Base-by-base conservation (phyloP, 2,113 vertebrate species). In the Siphamia tubifer region DNA sequence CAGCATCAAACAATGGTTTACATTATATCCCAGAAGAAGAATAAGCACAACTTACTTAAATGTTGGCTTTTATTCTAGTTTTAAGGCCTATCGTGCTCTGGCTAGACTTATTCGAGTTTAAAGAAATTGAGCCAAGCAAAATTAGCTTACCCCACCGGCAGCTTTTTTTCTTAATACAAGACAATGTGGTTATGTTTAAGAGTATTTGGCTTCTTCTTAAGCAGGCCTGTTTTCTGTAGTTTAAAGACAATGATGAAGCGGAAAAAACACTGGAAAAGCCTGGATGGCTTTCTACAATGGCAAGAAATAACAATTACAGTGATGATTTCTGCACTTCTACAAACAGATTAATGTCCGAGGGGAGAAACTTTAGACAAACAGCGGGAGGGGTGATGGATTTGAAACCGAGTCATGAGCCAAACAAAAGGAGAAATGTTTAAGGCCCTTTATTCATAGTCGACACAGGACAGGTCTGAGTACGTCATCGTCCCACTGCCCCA, bases 341-440 rank as follows among this genome's bases (percentile, higher is more conserved):
- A 78, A 68, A 83, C 68, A 61, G 13, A 2, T 32, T 77, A 63
- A 17, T 8, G 32, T 70, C 76, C 27, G 5, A 69, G 19, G 70
- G 65, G 56, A 81, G 66, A 73, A 74, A 64, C 54, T 60, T 39
- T 20, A 78, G 70, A 70, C 78, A 77, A 76, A 63, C 61, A 67
- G 72, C 68, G 81, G 63, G 82, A 39, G 74, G 68, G 31, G 67
- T 47, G 70, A 77, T 24, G 40, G 76, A 77, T 75, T 64, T 61
- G n/a, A 36, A 58, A 23, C 32, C 5, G 15, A 35, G 44, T 35
- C 27, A 48, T 44, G 45, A 56, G 72, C 60, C 77, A 79, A 75
- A 73, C 51, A 49, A 68, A 52, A 76, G 79, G 68, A 74, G 60
- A 77, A 81, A 72, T 64, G 74, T 77, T 85, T 64, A 81, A 49